phyloP scores from a whole-genome alignment of 2,888 invertebrate genomes.

The Heliconius cydno region DNA sequence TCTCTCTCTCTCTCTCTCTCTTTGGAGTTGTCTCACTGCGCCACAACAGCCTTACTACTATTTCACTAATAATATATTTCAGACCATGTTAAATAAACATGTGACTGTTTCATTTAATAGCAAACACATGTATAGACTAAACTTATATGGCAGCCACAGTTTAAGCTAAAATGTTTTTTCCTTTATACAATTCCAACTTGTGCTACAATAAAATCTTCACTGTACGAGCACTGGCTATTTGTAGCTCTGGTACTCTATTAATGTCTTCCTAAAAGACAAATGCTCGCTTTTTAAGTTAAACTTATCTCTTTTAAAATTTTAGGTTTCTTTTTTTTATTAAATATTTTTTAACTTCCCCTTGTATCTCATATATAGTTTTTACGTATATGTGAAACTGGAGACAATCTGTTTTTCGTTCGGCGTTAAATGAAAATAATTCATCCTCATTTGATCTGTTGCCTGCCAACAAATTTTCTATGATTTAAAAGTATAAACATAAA shows the following conservation, averaged over 20 bases:
- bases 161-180: conserved; percentile 25
- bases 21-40: too few species aligned
- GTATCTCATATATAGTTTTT: neutral
- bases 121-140: neutral
- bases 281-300: conserved; percentile 43
- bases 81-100: neutral
- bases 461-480: too few species aligned
- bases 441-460: too few species aligned
- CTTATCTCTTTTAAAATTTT: conserved; percentile 34
- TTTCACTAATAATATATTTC: neutral
- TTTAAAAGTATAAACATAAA: too few species aligned
- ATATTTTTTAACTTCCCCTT: neutral
- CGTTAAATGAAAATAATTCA: too few species aligned
- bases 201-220: conserved; percentile 39
- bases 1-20: too few species aligned
- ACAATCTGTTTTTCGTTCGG: too few species aligned
- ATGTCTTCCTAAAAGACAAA: conserved; percentile 47
- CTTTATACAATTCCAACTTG: conserved; percentile 24
- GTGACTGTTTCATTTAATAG: neutral
- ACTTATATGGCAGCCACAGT: neutral
- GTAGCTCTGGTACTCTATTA: conserved; percentile 44
- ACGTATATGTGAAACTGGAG: too few species aligned
- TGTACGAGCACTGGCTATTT: conserved; percentile 32
- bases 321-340: conserved; percentile 19
- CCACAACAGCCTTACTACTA: neutral